Conservation (phyloP, 1,140 invertebrate species). For the Plutomurus gul region DNA sequence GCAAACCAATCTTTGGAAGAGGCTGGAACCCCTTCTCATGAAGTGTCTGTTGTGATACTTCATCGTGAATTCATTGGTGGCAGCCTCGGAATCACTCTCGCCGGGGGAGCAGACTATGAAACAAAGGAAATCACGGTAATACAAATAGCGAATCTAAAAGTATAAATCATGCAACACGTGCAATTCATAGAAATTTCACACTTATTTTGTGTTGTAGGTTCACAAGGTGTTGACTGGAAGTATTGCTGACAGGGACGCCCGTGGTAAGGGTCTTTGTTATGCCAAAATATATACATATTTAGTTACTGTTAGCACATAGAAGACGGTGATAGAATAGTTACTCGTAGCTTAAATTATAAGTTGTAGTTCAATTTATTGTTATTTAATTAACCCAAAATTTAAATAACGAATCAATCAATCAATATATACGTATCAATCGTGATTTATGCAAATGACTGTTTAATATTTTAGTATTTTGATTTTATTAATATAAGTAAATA, state of each 20-base stretch:
- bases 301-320: too few relatives aligned
- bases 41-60: constrained; percentile 66
- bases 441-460: too few relatives aligned
- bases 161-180: not conserved
- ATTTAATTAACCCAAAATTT: too few relatives aligned
- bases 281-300: too few relatives aligned
- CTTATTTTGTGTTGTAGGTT: constrained; percentile 69
- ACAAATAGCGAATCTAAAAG: not conserved
- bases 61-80: constrained; percentile 69
- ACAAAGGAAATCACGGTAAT: constrained; percentile 85
- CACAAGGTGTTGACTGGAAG: constrained; percentile 83
- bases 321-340: too few relatives aligned
- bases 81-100: constrained; percentile 82
- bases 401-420: too few relatives aligned
- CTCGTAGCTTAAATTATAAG: too few relatives aligned
- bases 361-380: too few relatives aligned
- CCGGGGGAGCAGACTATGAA: constrained; percentile 85
- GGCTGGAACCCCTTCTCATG: constrained; percentile 60
- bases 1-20: constrained; percentile 67
- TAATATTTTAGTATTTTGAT: too few relatives aligned
- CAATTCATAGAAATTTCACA: not conserved
- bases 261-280: too few relatives aligned
- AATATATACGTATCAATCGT: too few relatives aligned
- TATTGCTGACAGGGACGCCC: constrained; percentile 80
- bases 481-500: too few relatives aligned